These are phyloP conservation scores for Pentalonia nigronervosa DNA, from an alignment of 1,140 invertebrate species.

Conservation along the genomic window DNA sequence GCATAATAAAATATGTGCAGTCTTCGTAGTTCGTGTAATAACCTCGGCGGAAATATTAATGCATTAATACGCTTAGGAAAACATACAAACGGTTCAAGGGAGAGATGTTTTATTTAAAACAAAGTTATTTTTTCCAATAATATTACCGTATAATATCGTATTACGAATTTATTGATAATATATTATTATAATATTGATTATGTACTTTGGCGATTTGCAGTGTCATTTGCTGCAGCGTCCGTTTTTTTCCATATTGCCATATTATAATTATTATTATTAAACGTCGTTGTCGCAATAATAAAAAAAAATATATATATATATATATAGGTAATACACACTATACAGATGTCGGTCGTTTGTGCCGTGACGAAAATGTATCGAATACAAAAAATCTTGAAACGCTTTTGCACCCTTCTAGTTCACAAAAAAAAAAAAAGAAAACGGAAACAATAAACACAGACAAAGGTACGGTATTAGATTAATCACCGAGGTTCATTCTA, in stretches of 20 bases:
- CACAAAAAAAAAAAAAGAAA: neutral
- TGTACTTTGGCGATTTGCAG: neutral
- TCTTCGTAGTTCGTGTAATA: neutral
- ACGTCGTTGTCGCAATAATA: neutral
- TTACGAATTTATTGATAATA: neutral
- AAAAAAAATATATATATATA: neutral
- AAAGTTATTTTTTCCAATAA: neutral
- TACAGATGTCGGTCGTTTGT: neutral
- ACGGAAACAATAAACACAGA: neutral
- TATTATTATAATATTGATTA: neutral
- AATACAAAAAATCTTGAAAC: neutral
- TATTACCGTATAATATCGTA: neutral
- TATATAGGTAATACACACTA: neutral
- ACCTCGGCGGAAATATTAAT: neutral
- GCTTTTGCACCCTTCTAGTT: neutral
- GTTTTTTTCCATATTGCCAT: no score
- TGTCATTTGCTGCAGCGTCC: no score
- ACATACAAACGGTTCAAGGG: neutral
- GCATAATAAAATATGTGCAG: conserved; percentile 6
- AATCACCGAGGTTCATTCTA: neutral
- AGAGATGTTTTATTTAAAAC: neutral
- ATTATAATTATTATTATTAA: neutral
- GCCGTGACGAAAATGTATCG: neutral
- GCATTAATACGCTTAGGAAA: neutral
- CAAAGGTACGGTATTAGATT: conserved; percentile 17